Evolutionary conservation across 1,140 invertebrate species (phyloP), one percentile per base, ranked within the genome.

Genomic region (Brachionus paranguensis): DNA sequence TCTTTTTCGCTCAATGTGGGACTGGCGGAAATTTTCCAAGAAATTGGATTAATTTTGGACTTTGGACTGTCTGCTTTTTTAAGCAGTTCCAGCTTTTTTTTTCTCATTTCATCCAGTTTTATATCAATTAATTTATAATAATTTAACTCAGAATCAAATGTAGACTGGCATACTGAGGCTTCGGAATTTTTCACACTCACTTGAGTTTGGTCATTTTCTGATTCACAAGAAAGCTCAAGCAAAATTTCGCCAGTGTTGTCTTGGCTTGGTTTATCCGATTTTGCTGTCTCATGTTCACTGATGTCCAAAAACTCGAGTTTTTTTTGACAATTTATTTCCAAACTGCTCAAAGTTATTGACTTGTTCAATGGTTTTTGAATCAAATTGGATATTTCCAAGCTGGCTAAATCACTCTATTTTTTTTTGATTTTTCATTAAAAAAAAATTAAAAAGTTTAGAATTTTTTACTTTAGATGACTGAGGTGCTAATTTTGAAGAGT

Each of bases 61-160:
- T 79, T 81, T 3, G 29, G 20, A 17, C 33, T 64, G 1, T 81
- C 14, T 3, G 8, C 41, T 45, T 41, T 45, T 29, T 24, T 81
- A 20, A 68, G n/a, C 11, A 43, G 29, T 29, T 68, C 53, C 3
- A 60, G 3, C 60, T 81, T 81, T 81, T 81, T 81, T 20, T 24
- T 1, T 64, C 24, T 60, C 37, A 41, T 81, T 17, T 76, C 72
- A 50, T 81, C 43, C n/a, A 81, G 14, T 14, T 81, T 81, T 37
- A 64, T 17, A 14, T 81, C 78, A 27, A 81, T 81, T 68, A 81
- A 5, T 68, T 81, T 81, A 6, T 64, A 81, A 29, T 64, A 81
- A 47, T 64, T 68, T 14, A 43, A 11, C 37, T 81, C 78, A 4
- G 37, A 45, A 27, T 64, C 76, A 53, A 64, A 53, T 8, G 47